A percentile compares a stretch with the other conserved stretches of the same genome.
Evolutionary conservation across 2,888 invertebrate species (phyloP).

Genomic region (Ectemnius continuus): DNA sequence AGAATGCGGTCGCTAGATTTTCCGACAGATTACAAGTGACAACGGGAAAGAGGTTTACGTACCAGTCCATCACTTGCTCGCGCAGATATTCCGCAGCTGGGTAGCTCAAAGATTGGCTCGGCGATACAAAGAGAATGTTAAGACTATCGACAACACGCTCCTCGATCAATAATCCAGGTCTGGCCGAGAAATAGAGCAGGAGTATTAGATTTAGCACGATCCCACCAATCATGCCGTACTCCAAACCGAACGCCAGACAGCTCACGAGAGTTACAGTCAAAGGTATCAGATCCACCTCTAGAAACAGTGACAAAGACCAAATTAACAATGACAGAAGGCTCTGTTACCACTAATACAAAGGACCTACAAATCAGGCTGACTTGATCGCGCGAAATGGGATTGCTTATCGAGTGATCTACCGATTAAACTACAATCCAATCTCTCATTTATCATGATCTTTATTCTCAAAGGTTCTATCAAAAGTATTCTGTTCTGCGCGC

Average conservation of each 20-base stretch:
- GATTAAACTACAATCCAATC: no score
- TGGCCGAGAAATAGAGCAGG: slow-evolving; percentile 83
- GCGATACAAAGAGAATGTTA: slow-evolving; percentile 67
- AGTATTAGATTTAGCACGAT: slow-evolving; percentile 83
- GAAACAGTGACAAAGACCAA: slow-evolving; percentile 17
- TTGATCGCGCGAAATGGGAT: neutral
- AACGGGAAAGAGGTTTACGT: slow-evolving; percentile 29
- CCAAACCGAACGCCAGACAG: slow-evolving; percentile 85
- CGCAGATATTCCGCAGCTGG: slow-evolving; percentile 81
- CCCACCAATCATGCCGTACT: slow-evolving; percentile 82
- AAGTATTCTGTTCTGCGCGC: no score
- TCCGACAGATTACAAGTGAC: slow-evolving; percentile 12
- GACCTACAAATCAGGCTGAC: neutral
- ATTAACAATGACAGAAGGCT: slow-evolving; percentile 14
- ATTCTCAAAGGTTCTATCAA: no score
- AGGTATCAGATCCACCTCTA: slow-evolving; percentile 86
- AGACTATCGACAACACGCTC: slow-evolving; percentile 79
- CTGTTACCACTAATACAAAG: neutral
- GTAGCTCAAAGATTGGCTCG: slow-evolving; percentile 78
- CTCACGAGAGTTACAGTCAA: slow-evolving; percentile 84
- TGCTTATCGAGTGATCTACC: neutral
- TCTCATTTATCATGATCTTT: no score
- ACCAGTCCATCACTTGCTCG: slow-evolving; percentile 75
- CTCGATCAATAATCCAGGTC: slow-evolving; percentile 83
- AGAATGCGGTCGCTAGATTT: slow-evolving; percentile 6